Evolutionary conservation across 1,140 invertebrate genomes (phyloP).

Genomic region (Penaeus indicus): DNA sequence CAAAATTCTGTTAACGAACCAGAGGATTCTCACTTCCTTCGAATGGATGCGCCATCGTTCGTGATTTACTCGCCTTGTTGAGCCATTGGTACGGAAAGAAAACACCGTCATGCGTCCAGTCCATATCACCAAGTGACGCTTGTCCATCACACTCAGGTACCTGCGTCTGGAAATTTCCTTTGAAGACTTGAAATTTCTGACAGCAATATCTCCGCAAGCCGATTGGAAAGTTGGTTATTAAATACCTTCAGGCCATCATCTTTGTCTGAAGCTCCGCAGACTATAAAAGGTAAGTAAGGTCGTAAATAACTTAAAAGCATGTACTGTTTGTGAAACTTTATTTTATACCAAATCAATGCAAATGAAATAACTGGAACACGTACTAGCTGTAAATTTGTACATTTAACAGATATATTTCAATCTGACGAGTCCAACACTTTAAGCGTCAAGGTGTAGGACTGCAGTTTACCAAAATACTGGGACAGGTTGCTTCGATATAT

Average conservation of each 20-base stretch:
- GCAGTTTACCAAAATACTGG: conserved; percentile 15
- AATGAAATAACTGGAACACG: conserved; percentile 5
- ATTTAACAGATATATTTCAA: background rate
- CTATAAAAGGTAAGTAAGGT: conserved; percentile 17
- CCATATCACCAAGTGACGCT: too few relatives aligned
- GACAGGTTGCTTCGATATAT: background rate
- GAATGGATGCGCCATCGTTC: too few relatives aligned
- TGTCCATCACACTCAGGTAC: background rate
- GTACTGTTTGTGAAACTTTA: conserved; percentile 9
- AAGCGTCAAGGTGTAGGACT: conserved; percentile 13
- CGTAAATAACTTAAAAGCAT: conserved; percentile 10
- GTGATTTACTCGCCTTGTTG: too few relatives aligned
- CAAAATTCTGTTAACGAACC: too few relatives aligned
- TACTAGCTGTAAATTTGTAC: background rate
- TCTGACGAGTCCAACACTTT: background rate
- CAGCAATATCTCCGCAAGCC: conserved; percentile 12
- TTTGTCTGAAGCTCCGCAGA: conserved; percentile 10
- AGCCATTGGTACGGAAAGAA: too few relatives aligned
- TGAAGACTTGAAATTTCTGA: conserved; percentile 17
- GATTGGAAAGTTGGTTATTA: conserved; percentile 18
- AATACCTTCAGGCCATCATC: background rate
- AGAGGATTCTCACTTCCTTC: too few relatives aligned
- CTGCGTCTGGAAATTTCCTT: conserved; percentile 15
- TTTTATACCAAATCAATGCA: conserved; percentile 9
- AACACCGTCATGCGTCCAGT: too few relatives aligned